These are phyloP conservation scores for Lasaia peninsularis DNA, from an alignment of 1,140 invertebrate species.

Conservation along the genomic window DNA sequence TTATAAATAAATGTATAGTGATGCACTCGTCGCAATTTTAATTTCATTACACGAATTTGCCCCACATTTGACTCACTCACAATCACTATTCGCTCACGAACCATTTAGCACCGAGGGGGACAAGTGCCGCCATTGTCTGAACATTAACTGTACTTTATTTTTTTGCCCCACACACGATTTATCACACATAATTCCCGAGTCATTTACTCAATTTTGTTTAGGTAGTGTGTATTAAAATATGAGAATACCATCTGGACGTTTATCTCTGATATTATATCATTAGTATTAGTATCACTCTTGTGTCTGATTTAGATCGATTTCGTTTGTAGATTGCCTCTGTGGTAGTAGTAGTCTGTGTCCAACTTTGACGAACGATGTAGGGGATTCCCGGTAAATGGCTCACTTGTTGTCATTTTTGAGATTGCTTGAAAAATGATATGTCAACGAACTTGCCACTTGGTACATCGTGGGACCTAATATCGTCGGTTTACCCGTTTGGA, in stretches of 20 bases:
- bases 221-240: conserved; percentile 46
- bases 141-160: conserved; percentile 45
- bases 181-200: conserved; percentile 46
- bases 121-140: conserved; percentile 55
- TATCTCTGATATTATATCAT: not conserved
- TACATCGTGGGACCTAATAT: too few relatives aligned
- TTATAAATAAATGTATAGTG: not conserved
- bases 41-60: conserved; percentile 12
- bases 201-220: conserved; percentile 53
- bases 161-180: conserved; percentile 37
- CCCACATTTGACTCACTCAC: conserved; percentile 37
- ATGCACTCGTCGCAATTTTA: conserved; percentile 1
- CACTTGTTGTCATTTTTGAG: too few relatives aligned
- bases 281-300: not conserved
- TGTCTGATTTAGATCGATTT: too few relatives aligned
- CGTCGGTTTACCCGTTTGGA: too few relatives aligned
- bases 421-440: too few relatives aligned
- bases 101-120: conserved; percentile 55
- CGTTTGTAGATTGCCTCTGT: too few relatives aligned
- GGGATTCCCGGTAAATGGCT: too few relatives aligned
- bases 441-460: too few relatives aligned
- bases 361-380: too few relatives aligned
- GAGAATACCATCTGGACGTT: conserved; percentile 35
- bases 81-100: conserved; percentile 39
- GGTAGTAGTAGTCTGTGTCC: too few relatives aligned